Conservation (phyloP, 30 jellyfish, hydroid and myxozoan genomes). For the Aurelia aurita region DNA sequence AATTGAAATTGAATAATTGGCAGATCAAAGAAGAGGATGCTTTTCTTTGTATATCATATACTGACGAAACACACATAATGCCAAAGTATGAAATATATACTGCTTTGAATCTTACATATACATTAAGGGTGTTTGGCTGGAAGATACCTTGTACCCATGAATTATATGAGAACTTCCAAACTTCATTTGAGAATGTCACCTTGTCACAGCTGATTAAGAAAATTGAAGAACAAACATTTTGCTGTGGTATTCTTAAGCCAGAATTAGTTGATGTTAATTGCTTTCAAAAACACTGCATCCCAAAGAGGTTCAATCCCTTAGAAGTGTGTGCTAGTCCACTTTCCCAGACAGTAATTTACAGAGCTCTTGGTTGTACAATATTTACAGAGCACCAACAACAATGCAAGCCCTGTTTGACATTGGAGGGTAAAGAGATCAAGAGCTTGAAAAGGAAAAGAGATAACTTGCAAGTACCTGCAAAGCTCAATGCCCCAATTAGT, state of each 20-base stretch:
- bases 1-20: slow-evolving; percentile 3
- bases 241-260: slow-evolving; percentile 32
- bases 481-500: slow-evolving; percentile 40
- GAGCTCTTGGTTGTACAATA: not conserved
- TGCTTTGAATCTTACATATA: slow-evolving; percentile 1
- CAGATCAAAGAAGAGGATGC: not conserved
- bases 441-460: slow-evolving; percentile 14
- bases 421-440: slow-evolving; percentile 2
- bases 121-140: slow-evolving; percentile 36
- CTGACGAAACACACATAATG: slow-evolving; percentile 6
- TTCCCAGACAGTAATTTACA: not conserved
- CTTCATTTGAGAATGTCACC: slow-evolving; percentile 16
- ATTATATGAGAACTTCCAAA: not conserved
- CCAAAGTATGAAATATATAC: slow-evolving; percentile 32
- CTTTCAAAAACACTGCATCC: slow-evolving; percentile 13
- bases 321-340: slow-evolving; percentile 1
- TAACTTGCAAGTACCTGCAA: slow-evolving; percentile 23
- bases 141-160: slow-evolving; percentile 23
- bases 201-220: not conserved
- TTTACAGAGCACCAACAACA: not conserved
- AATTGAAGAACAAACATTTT: not conserved
- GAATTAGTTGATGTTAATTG: not conserved
- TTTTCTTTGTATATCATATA: not conserved
- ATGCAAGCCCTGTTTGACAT: not conserved
- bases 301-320: slow-evolving; percentile 2